phyloP scores from a whole-genome alignment of 2,888 invertebrate genomes.

The Microctonus brassicae region DNA sequence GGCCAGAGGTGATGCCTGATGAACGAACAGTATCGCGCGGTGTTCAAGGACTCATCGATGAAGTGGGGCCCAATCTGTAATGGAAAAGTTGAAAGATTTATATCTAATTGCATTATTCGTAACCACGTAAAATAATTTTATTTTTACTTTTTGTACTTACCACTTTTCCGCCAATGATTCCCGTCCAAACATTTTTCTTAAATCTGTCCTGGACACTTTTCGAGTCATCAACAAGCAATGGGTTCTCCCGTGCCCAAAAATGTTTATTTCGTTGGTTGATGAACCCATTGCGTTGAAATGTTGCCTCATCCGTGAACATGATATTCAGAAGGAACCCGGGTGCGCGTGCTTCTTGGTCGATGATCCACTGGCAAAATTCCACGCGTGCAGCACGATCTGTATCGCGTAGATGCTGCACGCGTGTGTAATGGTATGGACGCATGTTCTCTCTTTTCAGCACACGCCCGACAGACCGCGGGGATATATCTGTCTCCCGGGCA shows the following conservation, averaged over 20 bases:
- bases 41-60: too few relatives aligned
- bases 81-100: too few relatives aligned
- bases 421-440: constrained; percentile 23
- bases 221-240: not conserved
- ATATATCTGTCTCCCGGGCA: not conserved
- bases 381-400: not conserved
- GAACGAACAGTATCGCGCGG: too few relatives aligned
- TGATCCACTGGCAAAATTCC: constrained; percentile 16
- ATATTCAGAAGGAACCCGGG: constrained; percentile 13
- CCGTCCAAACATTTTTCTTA: constrained; percentile 19
- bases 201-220: constrained; percentile 1
- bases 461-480: not conserved
- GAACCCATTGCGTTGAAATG: constrained; percentile 11
- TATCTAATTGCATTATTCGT: too few relatives aligned
- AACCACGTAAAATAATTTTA: too few relatives aligned
- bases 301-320: constrained; percentile 25
- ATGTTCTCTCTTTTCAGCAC: not conserved
- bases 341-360: not conserved
- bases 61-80: too few relatives aligned
- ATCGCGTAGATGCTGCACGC: not conserved
- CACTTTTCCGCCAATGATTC: constrained; percentile 10
- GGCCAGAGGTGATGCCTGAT: not conserved
- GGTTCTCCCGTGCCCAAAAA: constrained; percentile 14
- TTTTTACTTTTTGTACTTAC: not conserved
- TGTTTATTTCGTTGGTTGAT: constrained; percentile 32